Percentiles rank a stretch among this genome's conserved stretches.
Evolutionary conservation across 1,140 invertebrate genomes (phyloP).

Genomic region (Bilobella aurantiaca): DNA sequence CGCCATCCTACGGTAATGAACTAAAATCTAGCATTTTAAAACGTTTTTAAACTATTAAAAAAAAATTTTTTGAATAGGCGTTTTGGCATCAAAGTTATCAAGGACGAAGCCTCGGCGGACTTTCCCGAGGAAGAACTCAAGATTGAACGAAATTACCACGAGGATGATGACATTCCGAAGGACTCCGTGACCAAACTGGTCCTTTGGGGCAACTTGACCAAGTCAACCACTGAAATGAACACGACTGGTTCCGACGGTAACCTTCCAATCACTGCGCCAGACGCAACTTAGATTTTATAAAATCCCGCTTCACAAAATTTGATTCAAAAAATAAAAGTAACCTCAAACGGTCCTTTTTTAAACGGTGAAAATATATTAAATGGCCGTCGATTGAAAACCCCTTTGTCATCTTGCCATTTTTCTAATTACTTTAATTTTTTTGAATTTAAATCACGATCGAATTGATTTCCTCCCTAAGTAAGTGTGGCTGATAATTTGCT

Average conservation of each 20-base stretch:
- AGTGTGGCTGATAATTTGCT: too few species aligned
- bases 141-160: conserved; percentile 41
- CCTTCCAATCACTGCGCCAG: not conserved
- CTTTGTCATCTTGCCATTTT: too few species aligned
- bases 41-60: not conserved
- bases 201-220: not conserved
- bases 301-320: not conserved
- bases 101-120: conserved; percentile 80
- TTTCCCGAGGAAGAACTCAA: conserved; percentile 75
- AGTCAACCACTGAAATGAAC: not conserved
- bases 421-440: too few species aligned
- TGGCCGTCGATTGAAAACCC: too few species aligned
- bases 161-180: not conserved
- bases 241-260: not conserved
- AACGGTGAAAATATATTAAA: too few species aligned
- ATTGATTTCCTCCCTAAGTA: too few species aligned
- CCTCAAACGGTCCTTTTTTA: too few species aligned
- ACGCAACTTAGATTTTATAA: not conserved
- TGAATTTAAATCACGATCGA: too few species aligned
- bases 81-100: conserved; percentile 64
- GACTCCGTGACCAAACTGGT: not conserved
- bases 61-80: conserved; percentile 44
- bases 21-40: not conserved
- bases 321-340: too few species aligned
- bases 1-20: conserved; percentile 60